Percentiles rank a stretch among this genome's conserved stretches.
Conservation (phyloP, 2,888 invertebrate species). For the Drosophila limbata region DNA sequence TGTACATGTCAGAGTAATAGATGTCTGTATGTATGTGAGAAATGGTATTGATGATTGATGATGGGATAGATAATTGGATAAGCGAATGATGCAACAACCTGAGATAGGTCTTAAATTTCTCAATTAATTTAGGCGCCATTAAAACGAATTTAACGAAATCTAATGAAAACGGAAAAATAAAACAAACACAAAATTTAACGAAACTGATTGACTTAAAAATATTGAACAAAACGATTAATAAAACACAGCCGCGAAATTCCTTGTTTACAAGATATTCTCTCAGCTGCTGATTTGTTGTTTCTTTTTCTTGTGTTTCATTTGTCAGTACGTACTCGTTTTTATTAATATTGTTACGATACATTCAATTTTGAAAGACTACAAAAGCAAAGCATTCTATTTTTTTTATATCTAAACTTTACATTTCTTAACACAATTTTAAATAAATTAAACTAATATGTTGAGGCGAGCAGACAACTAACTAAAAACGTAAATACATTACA, state of each 20-base stretch:
- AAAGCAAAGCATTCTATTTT: constrained; percentile 41
- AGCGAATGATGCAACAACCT: constrained; percentile 44
- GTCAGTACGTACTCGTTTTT: constrained; percentile 43
- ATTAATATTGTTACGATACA: constrained; percentile 57
- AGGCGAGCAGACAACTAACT: constrained; percentile 1
- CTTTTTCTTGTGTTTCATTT: constrained; percentile 39
- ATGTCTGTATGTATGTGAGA: background rate
- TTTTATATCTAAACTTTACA: background rate
- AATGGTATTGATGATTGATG: background rate
- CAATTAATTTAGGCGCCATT: constrained; percentile 58
- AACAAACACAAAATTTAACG: background rate
- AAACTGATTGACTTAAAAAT: background rate
- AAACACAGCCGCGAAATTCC: constrained; percentile 12
- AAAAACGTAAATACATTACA: background rate
- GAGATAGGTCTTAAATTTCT: constrained; percentile 52
- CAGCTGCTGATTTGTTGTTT: constrained; percentile 22
- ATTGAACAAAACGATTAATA: constrained; percentile 8
- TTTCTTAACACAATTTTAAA: background rate
- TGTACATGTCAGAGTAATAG: background rate
- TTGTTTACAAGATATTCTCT: constrained; percentile 5
- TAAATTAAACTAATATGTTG: background rate
- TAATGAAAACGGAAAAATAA: constrained; percentile 10
- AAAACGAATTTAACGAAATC: constrained; percentile 25
- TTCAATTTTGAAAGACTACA: constrained; percentile 63
- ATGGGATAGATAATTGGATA: background rate